Percentiles rank a stretch among this genome's conserved stretches.
Conservation (phyloP, 2,888 invertebrate species). For the Meghimatium bilineatum region DNA sequence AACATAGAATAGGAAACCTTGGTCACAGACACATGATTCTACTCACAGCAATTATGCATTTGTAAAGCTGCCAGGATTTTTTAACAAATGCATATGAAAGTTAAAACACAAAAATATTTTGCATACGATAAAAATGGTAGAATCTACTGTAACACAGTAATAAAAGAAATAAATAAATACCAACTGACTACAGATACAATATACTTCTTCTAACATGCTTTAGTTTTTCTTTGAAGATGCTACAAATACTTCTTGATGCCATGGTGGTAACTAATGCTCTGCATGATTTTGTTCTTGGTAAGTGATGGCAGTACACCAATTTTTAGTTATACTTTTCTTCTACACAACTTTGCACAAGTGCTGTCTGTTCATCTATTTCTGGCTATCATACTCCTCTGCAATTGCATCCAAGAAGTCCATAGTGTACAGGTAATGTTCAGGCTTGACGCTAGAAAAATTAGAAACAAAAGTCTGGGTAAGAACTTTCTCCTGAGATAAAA, state of each 20-base stretch:
- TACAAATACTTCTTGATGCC: not conserved
- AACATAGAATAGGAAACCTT: not conserved
- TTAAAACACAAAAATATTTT: not conserved
- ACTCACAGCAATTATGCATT: not conserved
- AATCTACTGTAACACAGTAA: not conserved
- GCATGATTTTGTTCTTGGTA: not conserved
- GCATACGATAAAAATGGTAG: not conserved
- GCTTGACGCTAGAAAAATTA: conserved; percentile 82
- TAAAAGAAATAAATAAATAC: not conserved
- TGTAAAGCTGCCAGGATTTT: not conserved
- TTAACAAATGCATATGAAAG: not conserved
- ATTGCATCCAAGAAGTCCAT: conserved; percentile 91
- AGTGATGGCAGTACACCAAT: too few relatives aligned
- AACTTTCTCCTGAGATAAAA: too few relatives aligned
- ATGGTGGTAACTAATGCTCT: not conserved
- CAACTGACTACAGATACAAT: too few relatives aligned
- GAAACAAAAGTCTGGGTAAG: not conserved
- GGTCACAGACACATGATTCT: not conserved
- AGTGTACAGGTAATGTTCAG: conserved; percentile 89
- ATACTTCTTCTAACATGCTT: not conserved
- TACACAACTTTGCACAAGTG: too few relatives aligned
- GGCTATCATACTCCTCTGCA: conserved; percentile 80
- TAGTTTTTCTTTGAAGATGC: not conserved
- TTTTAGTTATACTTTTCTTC: too few relatives aligned
- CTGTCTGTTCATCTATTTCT: conserved; percentile 33